These are phyloP conservation scores for Psylliodes chrysocephalus DNA, from an alignment of 2,888 invertebrate genomes.

Conservation along the genomic window DNA sequence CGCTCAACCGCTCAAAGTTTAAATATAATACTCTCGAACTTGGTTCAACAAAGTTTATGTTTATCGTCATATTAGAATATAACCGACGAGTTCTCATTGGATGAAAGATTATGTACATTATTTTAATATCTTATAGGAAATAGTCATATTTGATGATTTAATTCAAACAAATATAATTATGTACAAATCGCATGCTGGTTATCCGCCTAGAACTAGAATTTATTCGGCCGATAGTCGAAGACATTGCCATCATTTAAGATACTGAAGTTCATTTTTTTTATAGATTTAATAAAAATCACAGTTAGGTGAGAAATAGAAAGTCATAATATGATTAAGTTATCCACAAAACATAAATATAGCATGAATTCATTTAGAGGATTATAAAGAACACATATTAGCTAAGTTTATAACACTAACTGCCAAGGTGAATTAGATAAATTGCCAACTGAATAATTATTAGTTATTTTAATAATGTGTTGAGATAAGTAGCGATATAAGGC, in stretches of 20 bases:
- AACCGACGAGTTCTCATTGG: constrained; percentile 11
- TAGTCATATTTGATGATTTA: constrained; percentile 11
- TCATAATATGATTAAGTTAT: too few species aligned
- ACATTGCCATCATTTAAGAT: neutral
- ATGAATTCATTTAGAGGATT: too few species aligned
- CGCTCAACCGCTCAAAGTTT: neutral
- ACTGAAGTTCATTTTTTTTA: neutral
- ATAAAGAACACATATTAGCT: too few species aligned
- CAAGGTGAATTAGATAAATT: too few species aligned
- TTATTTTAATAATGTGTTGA: too few species aligned
- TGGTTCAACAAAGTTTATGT: constrained; percentile 15
- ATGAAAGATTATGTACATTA: constrained; percentile 27
- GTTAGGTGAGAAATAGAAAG: too few species aligned
- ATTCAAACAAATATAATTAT: constrained; percentile 18
- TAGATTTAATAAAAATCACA: too few species aligned
- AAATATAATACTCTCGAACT: constrained; percentile 15
- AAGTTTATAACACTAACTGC: too few species aligned
- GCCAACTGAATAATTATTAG: too few species aligned
- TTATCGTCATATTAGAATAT: neutral
- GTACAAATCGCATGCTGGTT: constrained; percentile 17
- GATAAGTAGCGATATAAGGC: too few species aligned
- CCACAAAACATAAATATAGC: too few species aligned
- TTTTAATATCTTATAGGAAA: constrained; percentile 25
- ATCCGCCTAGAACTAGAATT: neutral
- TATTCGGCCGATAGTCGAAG: neutral